These are phyloP conservation scores for Caprella mutica DNA, from an alignment of 2,888 invertebrate genomes.

Conservation along the genomic window DNA sequence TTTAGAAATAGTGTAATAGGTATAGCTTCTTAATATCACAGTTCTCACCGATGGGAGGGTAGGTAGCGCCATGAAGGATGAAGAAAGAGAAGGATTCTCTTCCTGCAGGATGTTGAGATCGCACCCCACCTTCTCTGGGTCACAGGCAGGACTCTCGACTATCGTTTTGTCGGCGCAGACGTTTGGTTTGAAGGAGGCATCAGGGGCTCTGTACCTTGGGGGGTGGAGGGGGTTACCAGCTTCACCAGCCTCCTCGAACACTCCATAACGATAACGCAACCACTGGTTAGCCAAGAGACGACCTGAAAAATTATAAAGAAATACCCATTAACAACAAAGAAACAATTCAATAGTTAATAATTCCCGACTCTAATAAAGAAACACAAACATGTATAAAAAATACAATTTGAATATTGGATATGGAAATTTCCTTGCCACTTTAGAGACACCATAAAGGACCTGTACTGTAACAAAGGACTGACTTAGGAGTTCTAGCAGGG, in stretches of 20 bases:
- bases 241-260: slow-evolving; percentile 26
- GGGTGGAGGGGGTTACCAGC: slow-evolving; percentile 27
- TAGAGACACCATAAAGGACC: too few relatives aligned
- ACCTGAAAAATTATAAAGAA: slow-evolving; percentile 12
- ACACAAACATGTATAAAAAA: too few relatives aligned
- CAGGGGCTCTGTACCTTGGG: slow-evolving; percentile 22
- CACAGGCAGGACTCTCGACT: slow-evolving; percentile 11
- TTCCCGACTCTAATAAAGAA: too few relatives aligned
- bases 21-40: not conserved
- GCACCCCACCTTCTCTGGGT: slow-evolving; percentile 17
- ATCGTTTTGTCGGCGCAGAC: slow-evolving; percentile 23
- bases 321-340: too few relatives aligned
- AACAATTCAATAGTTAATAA: too few relatives aligned
- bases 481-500: too few relatives aligned
- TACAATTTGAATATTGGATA: too few relatives aligned
- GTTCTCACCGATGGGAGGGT: slow-evolving; percentile 20
- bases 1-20: too few relatives aligned
- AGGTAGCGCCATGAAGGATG: slow-evolving; percentile 31
- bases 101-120: slow-evolving; percentile 10
- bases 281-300: slow-evolving; percentile 28
- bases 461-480: too few relatives aligned
- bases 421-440: too few relatives aligned
- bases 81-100: slow-evolving; percentile 14
- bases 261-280: slow-evolving; percentile 32
- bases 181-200: slow-evolving; percentile 26